phyloP scores from a whole-genome alignment of 2,797 vertebrate species.

The Xenopus petersii region DNA sequence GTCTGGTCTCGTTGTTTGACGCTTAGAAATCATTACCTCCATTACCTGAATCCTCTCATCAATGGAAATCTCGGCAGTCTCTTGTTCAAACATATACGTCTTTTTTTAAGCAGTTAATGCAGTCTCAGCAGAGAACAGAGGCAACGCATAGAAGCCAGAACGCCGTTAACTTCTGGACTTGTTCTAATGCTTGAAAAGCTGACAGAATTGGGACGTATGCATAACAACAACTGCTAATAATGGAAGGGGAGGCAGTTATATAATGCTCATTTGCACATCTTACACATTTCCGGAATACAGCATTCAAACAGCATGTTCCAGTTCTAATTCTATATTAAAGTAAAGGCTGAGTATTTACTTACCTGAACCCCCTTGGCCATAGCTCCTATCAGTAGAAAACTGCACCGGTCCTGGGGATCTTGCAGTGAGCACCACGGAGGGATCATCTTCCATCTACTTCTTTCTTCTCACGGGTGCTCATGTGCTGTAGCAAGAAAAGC shows the following conservation, averaged over 20 bases:
- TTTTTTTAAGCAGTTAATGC: constrained; percentile 26
- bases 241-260: constrained; percentile 29
- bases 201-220: constrained; percentile 40
- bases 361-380: too few relatives aligned
- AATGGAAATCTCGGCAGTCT: not conserved
- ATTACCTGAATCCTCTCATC: constrained; percentile 8
- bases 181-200: constrained; percentile 25
- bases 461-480: not conserved
- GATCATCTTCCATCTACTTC: too few relatives aligned
- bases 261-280: constrained; percentile 18
- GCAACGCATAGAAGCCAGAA: constrained; percentile 21
- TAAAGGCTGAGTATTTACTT: not conserved
- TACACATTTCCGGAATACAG: constrained; percentile 1
- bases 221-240: constrained; percentile 37
- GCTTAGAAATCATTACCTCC: constrained; percentile 19
- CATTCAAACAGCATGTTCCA: constrained; percentile 15
- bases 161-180: constrained; percentile 31
- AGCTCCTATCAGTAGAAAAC: too few relatives aligned
- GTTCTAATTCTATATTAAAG: constrained; percentile 11
- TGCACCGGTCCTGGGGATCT: too few relatives aligned
- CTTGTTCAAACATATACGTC: not conserved
- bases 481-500: not conserved
- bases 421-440: too few relatives aligned
- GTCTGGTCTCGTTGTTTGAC: not conserved
- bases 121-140: constrained; percentile 25